Conservation (phyloP, 2,113 vertebrate genomes). For the Climacteris rufus region DNA sequence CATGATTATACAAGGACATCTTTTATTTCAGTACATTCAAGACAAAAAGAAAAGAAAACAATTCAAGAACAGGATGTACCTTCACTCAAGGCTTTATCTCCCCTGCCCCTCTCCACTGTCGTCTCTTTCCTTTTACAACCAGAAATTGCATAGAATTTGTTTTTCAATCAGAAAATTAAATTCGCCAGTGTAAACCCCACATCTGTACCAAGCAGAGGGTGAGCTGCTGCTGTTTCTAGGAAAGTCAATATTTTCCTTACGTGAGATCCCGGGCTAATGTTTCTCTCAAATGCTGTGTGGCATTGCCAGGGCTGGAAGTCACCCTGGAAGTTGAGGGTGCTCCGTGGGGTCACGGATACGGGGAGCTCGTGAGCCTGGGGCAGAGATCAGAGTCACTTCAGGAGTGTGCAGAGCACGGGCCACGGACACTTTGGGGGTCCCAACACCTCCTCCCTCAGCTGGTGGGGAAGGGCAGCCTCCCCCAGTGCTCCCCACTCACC, state of each 20-base stretch:
- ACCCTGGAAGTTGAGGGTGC: neutral
- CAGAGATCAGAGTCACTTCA: neutral
- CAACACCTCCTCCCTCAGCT: neutral
- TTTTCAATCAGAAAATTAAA: constrained; percentile 71
- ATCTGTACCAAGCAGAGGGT: neutral
- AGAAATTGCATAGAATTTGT: constrained; percentile 80
- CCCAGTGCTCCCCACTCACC: neutral
- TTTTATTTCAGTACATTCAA: constrained; percentile 70
- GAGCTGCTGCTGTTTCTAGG: constrained; percentile 18
- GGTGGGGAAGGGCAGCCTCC: neutral
- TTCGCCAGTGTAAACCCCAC: constrained; percentile 26
- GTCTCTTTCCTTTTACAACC: constrained; percentile 57
- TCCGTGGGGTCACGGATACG: neutral
- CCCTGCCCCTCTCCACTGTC: constrained; percentile 32
- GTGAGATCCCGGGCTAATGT: neutral
- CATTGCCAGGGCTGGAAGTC: neutral
- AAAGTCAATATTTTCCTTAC: constrained; percentile 24
- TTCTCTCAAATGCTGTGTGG: neutral
- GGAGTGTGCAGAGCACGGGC: neutral
- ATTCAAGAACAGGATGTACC: constrained; percentile 57
- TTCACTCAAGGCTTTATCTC: constrained; percentile 53
- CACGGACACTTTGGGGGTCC: neutral
- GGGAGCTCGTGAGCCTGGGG: neutral
- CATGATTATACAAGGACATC: constrained; percentile 54
- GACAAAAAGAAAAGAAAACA: constrained; percentile 63